phyloP scores from a whole-genome alignment of 1,140 invertebrate genomes.

The Diorhabda carinulata region DNA sequence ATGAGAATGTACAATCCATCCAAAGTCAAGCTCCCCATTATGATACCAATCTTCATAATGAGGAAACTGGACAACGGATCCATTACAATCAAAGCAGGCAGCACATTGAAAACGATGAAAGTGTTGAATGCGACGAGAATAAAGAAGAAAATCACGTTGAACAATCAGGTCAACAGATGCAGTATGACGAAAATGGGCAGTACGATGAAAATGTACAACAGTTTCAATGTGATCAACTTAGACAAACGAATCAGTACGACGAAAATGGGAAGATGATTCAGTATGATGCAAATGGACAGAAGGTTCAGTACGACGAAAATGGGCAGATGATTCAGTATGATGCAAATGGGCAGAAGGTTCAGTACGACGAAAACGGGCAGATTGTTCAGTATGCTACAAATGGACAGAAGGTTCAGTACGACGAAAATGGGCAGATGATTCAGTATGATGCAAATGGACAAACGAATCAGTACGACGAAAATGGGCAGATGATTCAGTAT shows the following conservation, averaged over 20 bases:
- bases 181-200: constrained; percentile 37
- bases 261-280: constrained; percentile 12
- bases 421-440: constrained; percentile 4
- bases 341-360: constrained; percentile 10
- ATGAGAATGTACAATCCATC: neutral
- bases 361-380: constrained; percentile 18
- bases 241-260: constrained; percentile 11
- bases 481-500: too few relatives aligned
- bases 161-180: constrained; percentile 19
- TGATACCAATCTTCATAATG: neutral
- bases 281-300: constrained; percentile 12
- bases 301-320: constrained; percentile 16
- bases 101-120: constrained; percentile 17
- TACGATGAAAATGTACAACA: constrained; percentile 28
- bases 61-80: neutral
- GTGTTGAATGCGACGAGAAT: constrained; percentile 13
- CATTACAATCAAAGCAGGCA: neutral
- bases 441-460: constrained; percentile 14
- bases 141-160: constrained; percentile 16
- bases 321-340: constrained; percentile 20
- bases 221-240: neutral
- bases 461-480: too few relatives aligned
- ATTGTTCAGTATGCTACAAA: constrained; percentile 11
- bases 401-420: constrained; percentile 15
- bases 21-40: neutral